Evolutionary conservation across 2,888 invertebrate species (phyloP), one percentile per base, ranked within the genome.

Genomic region (Lottia gigantea): DNA sequence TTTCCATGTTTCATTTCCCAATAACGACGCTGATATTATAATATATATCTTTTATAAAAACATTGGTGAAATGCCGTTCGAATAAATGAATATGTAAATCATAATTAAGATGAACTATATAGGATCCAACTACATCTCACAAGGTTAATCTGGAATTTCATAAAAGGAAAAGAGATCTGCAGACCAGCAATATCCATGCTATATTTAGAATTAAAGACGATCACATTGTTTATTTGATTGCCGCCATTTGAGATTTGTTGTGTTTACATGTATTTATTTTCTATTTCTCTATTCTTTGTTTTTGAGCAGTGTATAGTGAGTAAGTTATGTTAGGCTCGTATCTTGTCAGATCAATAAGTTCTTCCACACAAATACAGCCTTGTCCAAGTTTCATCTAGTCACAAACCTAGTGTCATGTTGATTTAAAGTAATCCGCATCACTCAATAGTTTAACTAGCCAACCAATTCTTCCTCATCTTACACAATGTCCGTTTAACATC

Each of bases 371-470:
- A 55, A 23, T 23, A 23, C 23, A 55, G 19, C 55, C 19, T 55
- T 55, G 55, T 55, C 55, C 55, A 55, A 23, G 55, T 55, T 23
- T 55, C 19, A 14, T 55, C 19, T 23, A 55, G 55, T 23, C 23
- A 23, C 19, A 23, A 55, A 23, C 55, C 55, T 19, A 55, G 55
- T 55, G 55, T 55, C 55, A 55, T 55, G 55, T 55, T 19, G 19
- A 23, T 55, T 55, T 55, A 55, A 16, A 23, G 55, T 55, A 55
- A 55, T 55, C 55, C 55, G 12, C 55, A 55, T 23, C 55, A 55
- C 55, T 55, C 55, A 55, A 23, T 23, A 55, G 55, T 55, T 55
- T 55, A 23, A 55, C 55, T 55, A 55, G 55, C 55, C 55, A 55
- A 4, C 55, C 55, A 23, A 55, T 55, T 55, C 55, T 55, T 55